Evolutionary conservation across 2,113 vertebrate species (phyloP), one percentile per base, ranked within the genome.

Genomic region (Actinemys pallida): DNA sequence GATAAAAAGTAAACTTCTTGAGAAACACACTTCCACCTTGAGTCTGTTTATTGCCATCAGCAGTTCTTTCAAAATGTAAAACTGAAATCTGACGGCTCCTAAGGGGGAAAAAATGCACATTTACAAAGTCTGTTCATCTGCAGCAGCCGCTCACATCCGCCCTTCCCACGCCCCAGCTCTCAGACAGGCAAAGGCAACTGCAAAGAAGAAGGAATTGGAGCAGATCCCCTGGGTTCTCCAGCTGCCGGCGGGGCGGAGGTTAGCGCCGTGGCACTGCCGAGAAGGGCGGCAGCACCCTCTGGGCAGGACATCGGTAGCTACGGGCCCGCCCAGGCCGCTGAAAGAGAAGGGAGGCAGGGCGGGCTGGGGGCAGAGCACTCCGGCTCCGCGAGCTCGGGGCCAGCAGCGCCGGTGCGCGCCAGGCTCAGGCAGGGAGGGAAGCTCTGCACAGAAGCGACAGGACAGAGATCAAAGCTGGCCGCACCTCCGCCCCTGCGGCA

Each of bases 1-100:
- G 62, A 59, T 59, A 85, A 83, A 90, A 93, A 91, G 94, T 96
- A 97, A 98, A 97, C 97, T 95, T 90, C 25, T 93, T 20, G 88
- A 96, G 95, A 97, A 96, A 97, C 50, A 96, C 97, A 94, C 88
- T 94, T 97, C 84, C 83, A 82, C 62, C 52, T 92, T 12, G 93
- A 97, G 80, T 95, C 92, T 84, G 62, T 81, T 83, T 69, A 81
- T 87, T 92, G 86, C 95, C 97, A 90, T 39, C 94, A 96, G 92
- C 89, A 79, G 89, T 42, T 88, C n/a, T 49, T 81, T 94, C 95
- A 96, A 90, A 95, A 86, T 3, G 3, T 13, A 1, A 80, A 78
- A 49, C 89, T 91, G 94, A 92, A 90, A 94, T 47, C 91, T 88
- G 97, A 96, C 25, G 97, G 96, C 90, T 96, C 42, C 7, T 16